Evolutionary conservation across 2,113 vertebrate species (phyloP), one percentile per base, ranked within the genome.

Genomic region (Gasterosteus nipponicus): DNA sequence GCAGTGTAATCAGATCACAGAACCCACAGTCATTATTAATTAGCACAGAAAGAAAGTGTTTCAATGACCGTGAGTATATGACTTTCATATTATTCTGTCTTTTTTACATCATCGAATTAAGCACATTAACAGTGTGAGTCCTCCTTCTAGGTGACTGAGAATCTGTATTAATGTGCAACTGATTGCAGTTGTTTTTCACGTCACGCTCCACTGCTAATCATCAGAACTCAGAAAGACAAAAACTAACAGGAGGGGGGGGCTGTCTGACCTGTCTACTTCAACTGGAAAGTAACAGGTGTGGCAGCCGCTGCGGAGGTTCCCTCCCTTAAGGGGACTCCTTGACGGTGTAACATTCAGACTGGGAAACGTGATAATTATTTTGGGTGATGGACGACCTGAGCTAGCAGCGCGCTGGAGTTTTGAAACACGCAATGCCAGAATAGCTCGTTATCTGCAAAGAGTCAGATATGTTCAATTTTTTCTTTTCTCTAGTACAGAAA

Each of bases 101-200:
- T 4, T 73, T 22, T 73, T 54, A 72, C 49, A 16, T 58, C 51
- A 67, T 22, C 22, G 6, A 42, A 42, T 26, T 26, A 61, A 16
- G 9, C 16, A 26, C 22, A 12, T 56, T 3, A 2, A 29, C 19
- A 44, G 1, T 38, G 64, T 51, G 33, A 26, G 39, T 56, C 15
- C 39, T 54, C 49, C 39, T 73, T 39, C 29, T 44, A 26, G 39
- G 44, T 58, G 54, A 68, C 35, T 49, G 12, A 71, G 58, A 72
- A 41, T 57, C 33, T 72, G 83, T 73, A 78, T 53, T 66, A 46
- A 77, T 65, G 69, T 65, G 26, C 61, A 67, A 79, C 35, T 38
- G 57, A 86, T 89, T 76, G 60, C 49, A 74, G 84, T 89, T 61
- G 90, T 91, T 92, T 69, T 93, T 91, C 63, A 92, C 69, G 78